phyloP scores from a whole-genome alignment of 1,140 invertebrate species.

The Eupeodes corollae region DNA sequence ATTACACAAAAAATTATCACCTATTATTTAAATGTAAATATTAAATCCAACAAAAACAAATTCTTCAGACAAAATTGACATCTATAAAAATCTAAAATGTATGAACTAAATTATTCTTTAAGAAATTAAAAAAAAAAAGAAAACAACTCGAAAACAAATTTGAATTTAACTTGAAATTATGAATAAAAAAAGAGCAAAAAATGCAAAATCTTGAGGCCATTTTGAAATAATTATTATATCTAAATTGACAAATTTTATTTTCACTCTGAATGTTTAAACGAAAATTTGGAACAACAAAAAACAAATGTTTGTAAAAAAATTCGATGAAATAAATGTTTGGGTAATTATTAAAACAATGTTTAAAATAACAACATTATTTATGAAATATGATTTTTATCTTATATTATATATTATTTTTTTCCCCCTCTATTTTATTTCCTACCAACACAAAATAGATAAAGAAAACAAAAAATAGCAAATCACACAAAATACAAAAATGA shows the following conservation, averaged over 20 bases:
- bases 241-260: neutral
- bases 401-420: neutral
- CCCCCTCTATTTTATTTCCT: too few relatives aligned
- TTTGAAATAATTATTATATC: neutral
- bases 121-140: neutral
- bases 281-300: neutral
- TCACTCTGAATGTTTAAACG: neutral
- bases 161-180: neutral
- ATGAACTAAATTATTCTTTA: neutral
- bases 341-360: neutral
- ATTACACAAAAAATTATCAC: too few relatives aligned
- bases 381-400: too few relatives aligned
- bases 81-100: neutral
- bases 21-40: too few relatives aligned
- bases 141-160: neutral
- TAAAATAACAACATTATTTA: neutral
- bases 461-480: too few relatives aligned
- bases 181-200: neutral
- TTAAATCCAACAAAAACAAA: too few relatives aligned
- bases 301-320: neutral
- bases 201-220: neutral
- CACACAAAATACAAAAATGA: too few relatives aligned
- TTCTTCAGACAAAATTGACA: too few relatives aligned
- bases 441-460: too few relatives aligned
- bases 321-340: neutral